phyloP scores from a whole-genome alignment of 2,797 vertebrate genomes.

The Fistularia commersonii region DNA sequence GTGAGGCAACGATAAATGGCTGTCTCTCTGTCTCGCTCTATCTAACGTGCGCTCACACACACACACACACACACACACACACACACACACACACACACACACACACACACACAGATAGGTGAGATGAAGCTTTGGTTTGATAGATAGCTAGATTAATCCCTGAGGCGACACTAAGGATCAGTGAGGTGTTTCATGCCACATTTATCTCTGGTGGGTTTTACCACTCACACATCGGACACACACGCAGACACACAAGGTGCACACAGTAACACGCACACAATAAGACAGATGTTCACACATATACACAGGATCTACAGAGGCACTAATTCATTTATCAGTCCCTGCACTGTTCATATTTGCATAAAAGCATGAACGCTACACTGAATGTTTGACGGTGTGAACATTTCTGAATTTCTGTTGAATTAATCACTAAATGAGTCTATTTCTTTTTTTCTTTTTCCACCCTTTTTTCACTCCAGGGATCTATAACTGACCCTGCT shows the following conservation, averaged over 20 bases:
- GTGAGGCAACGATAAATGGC: no score
- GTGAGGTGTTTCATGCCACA: slow-evolving; percentile 34
- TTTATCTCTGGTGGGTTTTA: slow-evolving; percentile 22
- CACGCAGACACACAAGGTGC: background rate
- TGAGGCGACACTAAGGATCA: slow-evolving; percentile 38
- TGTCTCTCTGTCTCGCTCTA: no score
- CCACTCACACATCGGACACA: background rate
- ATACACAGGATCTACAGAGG: slow-evolving; percentile 14
- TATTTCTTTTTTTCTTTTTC: no score
- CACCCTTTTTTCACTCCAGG: no score
- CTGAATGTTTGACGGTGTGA: slow-evolving; percentile 7
- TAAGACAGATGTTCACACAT: slow-evolving; percentile 2
- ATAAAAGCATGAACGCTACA: slow-evolving; percentile 30
- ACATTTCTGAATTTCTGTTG: slow-evolving; percentile 1
- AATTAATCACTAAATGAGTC: no score
- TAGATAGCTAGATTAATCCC: slow-evolving; percentile 46
- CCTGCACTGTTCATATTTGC: slow-evolving; percentile 32
- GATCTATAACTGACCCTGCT: no score
- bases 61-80: slow-evolving; percentile 3
- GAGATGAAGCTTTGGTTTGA: slow-evolving; percentile 30
- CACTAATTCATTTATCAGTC: slow-evolving; percentile 4
- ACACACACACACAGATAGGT: slow-evolving; percentile 17
- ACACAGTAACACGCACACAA: background rate
- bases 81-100: slow-evolving; percentile 9
- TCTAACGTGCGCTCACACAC: background rate